These are phyloP conservation scores for Chaetodon trifasciatus DNA, from an alignment of 2,797 vertebrate genomes.

Conservation along the genomic window DNA sequence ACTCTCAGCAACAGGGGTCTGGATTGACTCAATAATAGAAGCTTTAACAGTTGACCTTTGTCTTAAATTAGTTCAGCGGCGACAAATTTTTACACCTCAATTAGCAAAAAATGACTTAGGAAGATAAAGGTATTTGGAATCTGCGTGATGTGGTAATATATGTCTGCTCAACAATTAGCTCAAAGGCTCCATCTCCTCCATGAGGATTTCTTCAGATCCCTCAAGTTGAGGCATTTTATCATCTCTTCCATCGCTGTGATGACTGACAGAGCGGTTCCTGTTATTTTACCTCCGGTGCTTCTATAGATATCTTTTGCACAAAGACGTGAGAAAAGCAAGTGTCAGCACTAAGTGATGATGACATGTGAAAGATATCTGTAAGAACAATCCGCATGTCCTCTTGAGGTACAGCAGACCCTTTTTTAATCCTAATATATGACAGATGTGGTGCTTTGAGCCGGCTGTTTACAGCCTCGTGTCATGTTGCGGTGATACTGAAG, in stretches of 20 bases:
- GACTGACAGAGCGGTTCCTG: slow-evolving; percentile 3
- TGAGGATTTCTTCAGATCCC: slow-evolving; percentile 25
- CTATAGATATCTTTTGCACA: background rate
- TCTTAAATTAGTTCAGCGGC: background rate
- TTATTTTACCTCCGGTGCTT: slow-evolving; percentile 1
- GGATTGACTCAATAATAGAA: slow-evolving; percentile 22
- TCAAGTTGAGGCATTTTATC: slow-evolving; percentile 9
- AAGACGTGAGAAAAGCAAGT: background rate
- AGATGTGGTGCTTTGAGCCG: slow-evolving; percentile 37
- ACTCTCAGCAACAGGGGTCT: slow-evolving; percentile 10
- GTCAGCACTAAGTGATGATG: slow-evolving; percentile 20
- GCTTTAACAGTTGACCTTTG: slow-evolving; percentile 26
- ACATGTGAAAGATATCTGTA: slow-evolving; percentile 1
- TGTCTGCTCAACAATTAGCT: slow-evolving; percentile 30
- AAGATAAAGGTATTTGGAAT: background rate
- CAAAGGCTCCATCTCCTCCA: slow-evolving; percentile 24
- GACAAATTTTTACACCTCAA: background rate
- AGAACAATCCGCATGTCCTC: slow-evolving; percentile 4
- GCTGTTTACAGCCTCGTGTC: slow-evolving; percentile 24
- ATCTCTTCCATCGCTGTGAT: slow-evolving; percentile 3
- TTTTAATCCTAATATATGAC: slow-evolving; percentile 34
- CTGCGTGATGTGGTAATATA: background rate
- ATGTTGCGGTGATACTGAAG: slow-evolving; percentile 9
- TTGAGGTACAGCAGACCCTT: background rate
- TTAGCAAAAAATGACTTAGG: background rate